Percentiles rank a stretch among this genome's conserved stretches.
Conservation (phyloP, 2,797 vertebrate genomes). For the Emydoidea blandingii region DNA sequence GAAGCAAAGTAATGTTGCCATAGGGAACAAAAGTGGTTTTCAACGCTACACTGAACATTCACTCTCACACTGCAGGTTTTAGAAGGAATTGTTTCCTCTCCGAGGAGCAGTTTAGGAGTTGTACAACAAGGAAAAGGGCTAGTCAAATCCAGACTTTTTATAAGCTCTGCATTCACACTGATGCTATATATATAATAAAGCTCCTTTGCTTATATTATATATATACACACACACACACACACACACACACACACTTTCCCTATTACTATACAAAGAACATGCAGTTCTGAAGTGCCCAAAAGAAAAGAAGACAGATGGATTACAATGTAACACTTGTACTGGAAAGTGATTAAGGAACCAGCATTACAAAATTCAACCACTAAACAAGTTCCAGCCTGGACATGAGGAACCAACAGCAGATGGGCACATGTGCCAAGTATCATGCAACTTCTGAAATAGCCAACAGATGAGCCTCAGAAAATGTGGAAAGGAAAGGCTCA, state of each 20-base stretch:
- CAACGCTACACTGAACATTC: not conserved
- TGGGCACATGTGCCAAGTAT: slow-evolving; percentile 30
- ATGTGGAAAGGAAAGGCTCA: slow-evolving; percentile 8
- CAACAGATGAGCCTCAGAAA: slow-evolving; percentile 4
- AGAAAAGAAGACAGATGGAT: not conserved
- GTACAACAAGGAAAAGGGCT: slow-evolving; percentile 50
- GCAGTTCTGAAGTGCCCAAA: not conserved
- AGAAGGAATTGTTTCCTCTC: not conserved
- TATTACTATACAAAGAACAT: slow-evolving; percentile 16
- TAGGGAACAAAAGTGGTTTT: not conserved
- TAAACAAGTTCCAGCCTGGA: slow-evolving; percentile 56
- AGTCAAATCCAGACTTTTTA: slow-evolving; percentile 65
- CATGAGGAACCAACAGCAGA: slow-evolving; percentile 38
- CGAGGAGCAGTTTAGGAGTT: slow-evolving; percentile 29
- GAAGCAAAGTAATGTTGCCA: not conserved
- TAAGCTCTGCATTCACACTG: slow-evolving; percentile 62
- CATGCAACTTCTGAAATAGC: slow-evolving; percentile 42
- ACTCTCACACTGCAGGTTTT: not conserved
- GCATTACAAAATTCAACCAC: slow-evolving; percentile 36
- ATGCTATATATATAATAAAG: too few relatives aligned
- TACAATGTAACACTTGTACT: not conserved
- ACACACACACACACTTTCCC: not conserved
- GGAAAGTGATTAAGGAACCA: not conserved
- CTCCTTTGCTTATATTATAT: too few relatives aligned
- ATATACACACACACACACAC: not conserved